Evolutionary conservation across 2,113 vertebrate genomes (phyloP).

Genomic region (Cochlearius cochlearius): DNA sequence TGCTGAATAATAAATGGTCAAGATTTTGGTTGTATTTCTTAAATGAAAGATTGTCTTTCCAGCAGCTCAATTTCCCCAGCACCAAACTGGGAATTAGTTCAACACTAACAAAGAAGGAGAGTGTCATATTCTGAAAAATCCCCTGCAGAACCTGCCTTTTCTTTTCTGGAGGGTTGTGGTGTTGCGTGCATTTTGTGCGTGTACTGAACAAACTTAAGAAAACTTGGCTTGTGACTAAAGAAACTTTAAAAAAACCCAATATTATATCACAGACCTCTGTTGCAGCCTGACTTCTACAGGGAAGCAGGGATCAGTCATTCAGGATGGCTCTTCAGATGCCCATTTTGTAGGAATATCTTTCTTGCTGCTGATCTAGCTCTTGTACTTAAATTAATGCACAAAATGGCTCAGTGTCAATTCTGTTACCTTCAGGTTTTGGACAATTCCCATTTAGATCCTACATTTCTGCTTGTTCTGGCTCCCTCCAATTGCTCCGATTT

Average conservation of each 20-base stretch:
- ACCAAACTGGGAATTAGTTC: conserved; percentile 45
- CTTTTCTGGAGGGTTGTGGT: neutral
- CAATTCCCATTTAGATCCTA: neutral
- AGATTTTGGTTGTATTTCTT: conserved; percentile 53
- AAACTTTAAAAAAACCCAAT: neutral
- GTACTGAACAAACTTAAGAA: neutral
- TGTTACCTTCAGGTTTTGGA: neutral
- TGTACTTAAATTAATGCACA: neutral
- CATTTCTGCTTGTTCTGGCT: neutral
- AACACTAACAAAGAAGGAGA: conserved; percentile 34
- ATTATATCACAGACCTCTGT: neutral
- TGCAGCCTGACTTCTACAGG: neutral
- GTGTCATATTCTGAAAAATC: neutral
- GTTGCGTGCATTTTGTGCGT: neutral
- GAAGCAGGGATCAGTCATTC: neutral
- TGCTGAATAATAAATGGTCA: conserved; percentile 20
- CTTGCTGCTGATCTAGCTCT: neutral
- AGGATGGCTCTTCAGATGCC: neutral
- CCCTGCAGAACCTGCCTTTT: neutral
- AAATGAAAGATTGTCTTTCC: conserved; percentile 22
- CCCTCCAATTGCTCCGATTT: neutral
- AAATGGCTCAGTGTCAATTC: neutral
- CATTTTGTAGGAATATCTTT: neutral
- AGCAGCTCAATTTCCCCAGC: neutral
- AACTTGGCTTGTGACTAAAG: neutral